A percentile compares a stretch with the other conserved stretches of the same genome.
phyloP scores from a whole-genome alignment of 1,140 invertebrate species.

The Cephus cinctus region DNA sequence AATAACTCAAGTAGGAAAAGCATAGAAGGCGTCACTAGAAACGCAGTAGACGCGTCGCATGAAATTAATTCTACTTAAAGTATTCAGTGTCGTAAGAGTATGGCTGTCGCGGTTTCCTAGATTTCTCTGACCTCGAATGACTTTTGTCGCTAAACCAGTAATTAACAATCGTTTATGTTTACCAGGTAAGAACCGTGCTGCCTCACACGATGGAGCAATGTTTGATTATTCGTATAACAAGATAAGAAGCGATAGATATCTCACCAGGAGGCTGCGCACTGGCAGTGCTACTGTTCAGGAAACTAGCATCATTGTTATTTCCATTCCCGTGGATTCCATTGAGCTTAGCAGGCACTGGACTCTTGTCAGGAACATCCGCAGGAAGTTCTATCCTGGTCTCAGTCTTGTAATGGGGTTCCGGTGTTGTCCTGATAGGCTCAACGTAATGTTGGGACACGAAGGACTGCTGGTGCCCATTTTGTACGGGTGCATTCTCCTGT shows the following conservation, averaged over 20 bases:
- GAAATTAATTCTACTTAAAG: no score
- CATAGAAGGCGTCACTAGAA: no score
- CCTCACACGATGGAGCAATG: no score
- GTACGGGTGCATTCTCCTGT: constrained; percentile 26
- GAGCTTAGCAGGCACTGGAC: constrained; percentile 35
- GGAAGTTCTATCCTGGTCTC: constrained; percentile 51
- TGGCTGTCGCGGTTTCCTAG: no score
- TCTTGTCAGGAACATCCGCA: constrained; percentile 31
- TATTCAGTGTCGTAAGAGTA: no score
- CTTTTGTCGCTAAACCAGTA: constrained; percentile 25
- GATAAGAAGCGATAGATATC: no score
- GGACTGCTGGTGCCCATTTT: constrained; percentile 43
- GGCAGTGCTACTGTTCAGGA: constrained; percentile 47
- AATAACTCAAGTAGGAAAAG: no score
- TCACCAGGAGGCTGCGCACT: constrained; percentile 48
- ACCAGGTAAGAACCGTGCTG: no score
- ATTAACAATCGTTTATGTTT: constrained; percentile 34
- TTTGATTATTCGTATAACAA: no score
- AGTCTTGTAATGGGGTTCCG: constrained; percentile 39
- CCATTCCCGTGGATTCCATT: constrained; percentile 49
- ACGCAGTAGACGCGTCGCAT: no score
- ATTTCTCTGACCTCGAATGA: constrained; percentile 36
- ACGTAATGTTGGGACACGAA: constrained; percentile 47
- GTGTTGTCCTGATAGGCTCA: constrained; percentile 36
- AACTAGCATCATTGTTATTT: constrained; percentile 52